Conservation (phyloP, 2,888 invertebrate species). For the Ptilodon capucinus region DNA sequence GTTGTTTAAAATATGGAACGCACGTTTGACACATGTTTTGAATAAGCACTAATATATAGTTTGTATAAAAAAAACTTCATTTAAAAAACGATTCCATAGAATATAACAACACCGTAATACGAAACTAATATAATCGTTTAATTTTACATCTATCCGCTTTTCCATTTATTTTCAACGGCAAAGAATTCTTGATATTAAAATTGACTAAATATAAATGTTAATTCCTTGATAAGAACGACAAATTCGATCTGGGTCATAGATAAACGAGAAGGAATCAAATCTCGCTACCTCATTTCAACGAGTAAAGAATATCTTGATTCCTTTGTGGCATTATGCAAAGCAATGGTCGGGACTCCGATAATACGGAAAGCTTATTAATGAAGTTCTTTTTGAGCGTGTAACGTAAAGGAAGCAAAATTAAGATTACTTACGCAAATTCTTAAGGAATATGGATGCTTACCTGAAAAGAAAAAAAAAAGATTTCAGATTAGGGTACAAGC, state of each 20-base stretch:
- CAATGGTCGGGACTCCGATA: background rate
- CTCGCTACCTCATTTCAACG: background rate
- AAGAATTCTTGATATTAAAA: background rate
- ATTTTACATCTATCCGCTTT: too few relatives aligned
- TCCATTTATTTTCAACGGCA: background rate
- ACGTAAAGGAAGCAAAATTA: background rate
- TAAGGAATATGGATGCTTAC: conserved; percentile 38
- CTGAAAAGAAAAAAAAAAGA: conserved; percentile 38
- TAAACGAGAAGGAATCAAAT: too few relatives aligned
- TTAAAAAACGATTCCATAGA: too few relatives aligned
- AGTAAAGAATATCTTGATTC: background rate
- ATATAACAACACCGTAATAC: too few relatives aligned
- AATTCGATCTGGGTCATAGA: background rate
- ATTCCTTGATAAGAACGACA: background rate
- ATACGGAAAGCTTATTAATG: background rate
- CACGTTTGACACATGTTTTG: too few relatives aligned
- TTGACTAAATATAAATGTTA: background rate
- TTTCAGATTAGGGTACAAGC: too few relatives aligned
- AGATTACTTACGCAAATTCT: conserved; percentile 22
- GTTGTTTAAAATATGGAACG: too few relatives aligned
- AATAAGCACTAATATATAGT: too few relatives aligned
- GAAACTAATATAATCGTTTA: too few relatives aligned
- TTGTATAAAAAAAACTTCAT: too few relatives aligned
- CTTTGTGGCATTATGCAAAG: background rate
- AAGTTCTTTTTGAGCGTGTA: background rate